Evolutionary conservation across 30 jellyfish, hydroid and myxozoan genomes (phyloP), one percentile per base, ranked within the genome.

Genomic region (Catostylus mosaicus): DNA sequence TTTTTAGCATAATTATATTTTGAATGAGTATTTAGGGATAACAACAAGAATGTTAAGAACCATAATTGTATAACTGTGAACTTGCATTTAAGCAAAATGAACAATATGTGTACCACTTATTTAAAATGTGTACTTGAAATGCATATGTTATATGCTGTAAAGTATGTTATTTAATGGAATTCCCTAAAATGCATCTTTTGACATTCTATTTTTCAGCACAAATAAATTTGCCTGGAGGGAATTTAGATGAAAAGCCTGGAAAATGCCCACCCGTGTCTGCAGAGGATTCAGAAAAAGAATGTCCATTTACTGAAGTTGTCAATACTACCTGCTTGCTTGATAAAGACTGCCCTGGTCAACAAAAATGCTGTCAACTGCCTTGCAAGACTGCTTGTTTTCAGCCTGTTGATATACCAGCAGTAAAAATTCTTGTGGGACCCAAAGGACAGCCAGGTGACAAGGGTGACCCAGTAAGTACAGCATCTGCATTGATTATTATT

Each of bases 391-490:
- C 8, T 19, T 79, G 90, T 43, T 22, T 27, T 6, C 31, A 24
- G 46, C 90, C 90, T 30, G 80, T 69, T 1, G 46, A 22, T 18
- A 30, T 63, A 7, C 82, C 82, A 46, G 31, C 50, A 20, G 76
- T 82, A 30, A 48, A 5, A 20, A 57, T 33, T 5, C 32, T 64
- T 8, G 65, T 51, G 20, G 90, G 90, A 35, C 82, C 80, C 23
- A 51, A 62, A 35, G 90, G 90, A 8, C 64, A 12, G 11, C 90
- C 83, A n/a, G 90, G 90, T 16, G 82, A 79, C 60, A 79, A 65
- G 56, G 90, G 90, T 62, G 90, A 79, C 52, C 90, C 82, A 7
- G 90, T 79, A 30, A 79, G 90, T 50, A 40, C 7, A 40, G 54
- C 7, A 14, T 40, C n/a, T n/a, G n/a, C n/a, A n/a, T n/a, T n/a